Evolutionary conservation across 2,888 invertebrate species (phyloP).

Genomic region (Megaustenia siamemsis): DNA sequence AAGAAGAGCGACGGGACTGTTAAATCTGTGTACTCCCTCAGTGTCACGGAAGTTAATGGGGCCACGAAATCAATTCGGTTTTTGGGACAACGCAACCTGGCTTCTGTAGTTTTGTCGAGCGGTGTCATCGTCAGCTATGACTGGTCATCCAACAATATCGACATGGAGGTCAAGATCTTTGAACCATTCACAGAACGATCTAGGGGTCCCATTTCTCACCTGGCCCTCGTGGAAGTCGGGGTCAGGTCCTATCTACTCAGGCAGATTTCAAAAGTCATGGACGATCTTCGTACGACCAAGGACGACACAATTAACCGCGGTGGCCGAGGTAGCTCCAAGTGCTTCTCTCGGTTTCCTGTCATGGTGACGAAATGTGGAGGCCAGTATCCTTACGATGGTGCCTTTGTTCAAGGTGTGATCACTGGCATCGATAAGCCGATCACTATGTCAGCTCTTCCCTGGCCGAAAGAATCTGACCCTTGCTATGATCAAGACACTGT

Average conservation of each 20-base stretch:
- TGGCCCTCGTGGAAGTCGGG: conserved; percentile 53
- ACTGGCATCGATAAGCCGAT: conserved; percentile 53
- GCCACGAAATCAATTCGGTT: conserved; percentile 53
- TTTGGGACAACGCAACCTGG: conserved; percentile 55
- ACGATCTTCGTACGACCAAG: conserved; percentile 6
- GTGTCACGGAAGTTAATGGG: conserved; percentile 50
- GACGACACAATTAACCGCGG: conserved; percentile 8
- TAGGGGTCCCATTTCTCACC: conserved; percentile 52
- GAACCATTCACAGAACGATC: conserved; percentile 39
- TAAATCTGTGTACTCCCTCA: conserved; percentile 57
- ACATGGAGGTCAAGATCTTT: conserved; percentile 60
- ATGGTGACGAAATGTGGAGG: conserved; percentile 62
- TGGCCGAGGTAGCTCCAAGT: conserved; percentile 38
- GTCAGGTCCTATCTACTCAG: conserved; percentile 51
- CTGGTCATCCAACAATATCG: conserved; percentile 56
- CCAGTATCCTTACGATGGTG: conserved; percentile 60
- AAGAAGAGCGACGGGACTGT: conserved; percentile 58
- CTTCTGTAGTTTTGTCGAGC: conserved; percentile 58
- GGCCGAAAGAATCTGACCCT: conserved; percentile 57
- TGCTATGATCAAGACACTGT: conserved; percentile 52
- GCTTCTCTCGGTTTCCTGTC: conserved; percentile 56
- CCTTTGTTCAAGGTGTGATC: conserved; percentile 59
- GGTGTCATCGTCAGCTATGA: conserved; percentile 61
- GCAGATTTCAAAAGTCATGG: conserved; percentile 52
- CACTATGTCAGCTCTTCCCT: conserved; percentile 57